Conservation (phyloP, 2,888 invertebrate species). For the Perizoma flavofasciatum region DNA sequence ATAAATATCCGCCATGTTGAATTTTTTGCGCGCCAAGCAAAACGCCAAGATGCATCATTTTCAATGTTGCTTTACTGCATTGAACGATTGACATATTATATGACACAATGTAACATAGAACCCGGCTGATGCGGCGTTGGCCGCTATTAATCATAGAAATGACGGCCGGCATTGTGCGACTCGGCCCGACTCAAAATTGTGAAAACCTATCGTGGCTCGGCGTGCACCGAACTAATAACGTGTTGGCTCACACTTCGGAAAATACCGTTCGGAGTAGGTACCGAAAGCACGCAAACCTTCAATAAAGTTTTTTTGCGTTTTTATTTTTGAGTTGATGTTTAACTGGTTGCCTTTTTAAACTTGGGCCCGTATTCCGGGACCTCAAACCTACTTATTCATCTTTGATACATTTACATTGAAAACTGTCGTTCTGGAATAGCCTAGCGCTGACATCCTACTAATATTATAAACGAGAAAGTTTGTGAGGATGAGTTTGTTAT, state of each 20-base stretch:
- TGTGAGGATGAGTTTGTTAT: no score
- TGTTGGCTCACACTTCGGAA: conserved; percentile 70
- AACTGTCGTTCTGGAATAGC: no score
- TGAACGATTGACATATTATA: conserved; percentile 4
- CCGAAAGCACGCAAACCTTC: conserved; percentile 49
- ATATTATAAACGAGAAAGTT: no score
- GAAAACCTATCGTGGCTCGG: conserved; percentile 75
- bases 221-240: conserved; percentile 75
- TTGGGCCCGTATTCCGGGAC: neutral
- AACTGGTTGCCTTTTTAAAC: neutral
- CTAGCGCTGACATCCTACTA: no score
- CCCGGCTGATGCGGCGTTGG: conserved; percentile 31
- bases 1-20: no score
- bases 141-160: conserved; percentile 81
- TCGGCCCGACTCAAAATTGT: conserved; percentile 76
- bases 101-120: conserved; percentile 1
- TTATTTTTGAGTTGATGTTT: no score
- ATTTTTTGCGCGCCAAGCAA: no score
- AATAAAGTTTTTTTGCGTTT: no score
- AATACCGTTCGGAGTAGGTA: conserved; percentile 67
- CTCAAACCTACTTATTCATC: no score
- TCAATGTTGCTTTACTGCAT: no score
- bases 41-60: no score
- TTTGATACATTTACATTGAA: no score
- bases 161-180: conserved; percentile 73